Evolutionary conservation across 1,140 invertebrate genomes (phyloP).

Genomic region (Drosophila sechellia): DNA sequence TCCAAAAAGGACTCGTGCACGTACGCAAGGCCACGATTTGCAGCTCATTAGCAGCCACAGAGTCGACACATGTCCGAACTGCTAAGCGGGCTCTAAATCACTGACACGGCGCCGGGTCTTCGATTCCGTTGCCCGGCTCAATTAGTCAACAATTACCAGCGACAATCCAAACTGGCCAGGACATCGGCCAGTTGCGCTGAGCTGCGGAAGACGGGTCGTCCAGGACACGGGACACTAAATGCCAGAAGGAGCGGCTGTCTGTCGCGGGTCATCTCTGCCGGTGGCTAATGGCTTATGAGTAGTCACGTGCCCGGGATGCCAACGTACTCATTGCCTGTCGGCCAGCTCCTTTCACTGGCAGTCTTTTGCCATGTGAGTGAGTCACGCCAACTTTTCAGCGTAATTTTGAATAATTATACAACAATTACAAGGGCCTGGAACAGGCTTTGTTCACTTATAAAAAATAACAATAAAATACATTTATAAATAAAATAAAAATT

Average conservation of each 20-base stretch:
- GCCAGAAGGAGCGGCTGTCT: neutral
- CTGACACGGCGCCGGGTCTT: constrained; percentile 46
- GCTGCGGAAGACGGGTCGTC: constrained; percentile 21
- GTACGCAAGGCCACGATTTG: constrained; percentile 74
- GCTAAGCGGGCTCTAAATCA: constrained; percentile 80
- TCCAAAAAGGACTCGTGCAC: constrained; percentile 52
- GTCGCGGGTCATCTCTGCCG: constrained; percentile 35
- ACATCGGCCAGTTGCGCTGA: constrained; percentile 7
- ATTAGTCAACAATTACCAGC: constrained; percentile 79
- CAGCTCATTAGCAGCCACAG: constrained; percentile 78
- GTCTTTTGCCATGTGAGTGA: constrained; percentile 44
- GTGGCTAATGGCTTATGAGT: constrained; percentile 77
- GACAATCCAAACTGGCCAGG: constrained; percentile 64
- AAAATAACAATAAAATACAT: neutral
- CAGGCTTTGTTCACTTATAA: constrained; percentile 18
- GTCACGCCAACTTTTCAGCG: constrained; percentile 44
- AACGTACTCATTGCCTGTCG: constrained; percentile 25
- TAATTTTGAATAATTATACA: constrained; percentile 71
- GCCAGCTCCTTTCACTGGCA: neutral
- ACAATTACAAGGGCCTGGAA: constrained; percentile 48
- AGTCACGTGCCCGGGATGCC: constrained; percentile 64
- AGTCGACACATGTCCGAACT: constrained; percentile 77
- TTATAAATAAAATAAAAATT: neutral
- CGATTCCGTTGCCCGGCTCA: constrained; percentile 57
- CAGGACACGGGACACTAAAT: constrained; percentile 6